Conservation (phyloP, 2,113 vertebrate genomes). For the Chlamydotis undulata region DNA sequence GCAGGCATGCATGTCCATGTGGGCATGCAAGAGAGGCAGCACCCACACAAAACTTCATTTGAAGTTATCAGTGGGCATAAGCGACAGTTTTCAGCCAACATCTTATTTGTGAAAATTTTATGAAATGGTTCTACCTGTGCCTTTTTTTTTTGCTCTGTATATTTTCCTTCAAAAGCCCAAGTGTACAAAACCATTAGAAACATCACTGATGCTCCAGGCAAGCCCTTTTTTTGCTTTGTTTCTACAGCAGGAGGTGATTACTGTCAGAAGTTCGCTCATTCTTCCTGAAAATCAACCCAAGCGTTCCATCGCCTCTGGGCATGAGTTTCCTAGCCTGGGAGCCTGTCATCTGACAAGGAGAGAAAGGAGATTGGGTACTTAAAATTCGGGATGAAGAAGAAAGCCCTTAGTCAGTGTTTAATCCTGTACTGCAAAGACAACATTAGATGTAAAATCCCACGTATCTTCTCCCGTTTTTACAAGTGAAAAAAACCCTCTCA, state of each 20-base stretch:
- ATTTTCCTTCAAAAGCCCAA: neutral
- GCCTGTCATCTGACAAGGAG: neutral
- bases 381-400: neutral
- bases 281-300: neutral
- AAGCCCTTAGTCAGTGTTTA: neutral
- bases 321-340: neutral
- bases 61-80: neutral
- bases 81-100: neutral
- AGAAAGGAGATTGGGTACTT: neutral
- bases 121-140: neutral
- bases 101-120: neutral
- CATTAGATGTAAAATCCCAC: neutral
- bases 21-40: neutral
- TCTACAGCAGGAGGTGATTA: neutral
- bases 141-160: neutral
- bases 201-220: neutral
- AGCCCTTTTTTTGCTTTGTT: neutral
- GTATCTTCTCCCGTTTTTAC: neutral
- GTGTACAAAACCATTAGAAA: neutral
- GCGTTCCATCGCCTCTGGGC: neutral
- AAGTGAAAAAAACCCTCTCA: neutral
- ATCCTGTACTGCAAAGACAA: neutral
- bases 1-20: rapidly evolving
- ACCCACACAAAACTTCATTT: neutral
- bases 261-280: neutral